phyloP scores from a whole-genome alignment of 2,888 invertebrate species.

The Willowsia nigromaculata region DNA sequence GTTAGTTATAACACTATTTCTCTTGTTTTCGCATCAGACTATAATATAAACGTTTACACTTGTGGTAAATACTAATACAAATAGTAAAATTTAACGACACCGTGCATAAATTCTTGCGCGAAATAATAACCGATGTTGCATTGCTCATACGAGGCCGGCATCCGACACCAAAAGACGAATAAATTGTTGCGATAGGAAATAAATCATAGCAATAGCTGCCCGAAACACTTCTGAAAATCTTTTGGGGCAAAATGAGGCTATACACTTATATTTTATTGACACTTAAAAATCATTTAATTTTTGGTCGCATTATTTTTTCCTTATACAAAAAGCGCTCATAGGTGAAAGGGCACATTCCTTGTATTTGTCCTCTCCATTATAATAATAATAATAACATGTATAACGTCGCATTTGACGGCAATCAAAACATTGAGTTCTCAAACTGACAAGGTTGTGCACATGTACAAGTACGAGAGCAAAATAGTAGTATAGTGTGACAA shows the following conservation, averaged over 20 bases:
- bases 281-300: conserved; percentile 12
- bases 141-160: background rate
- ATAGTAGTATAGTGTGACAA: background rate
- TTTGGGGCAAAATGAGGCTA: conserved; percentile 33
- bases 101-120: conserved; percentile 17
- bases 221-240: conserved; percentile 5
- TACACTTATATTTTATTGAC: background rate
- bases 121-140: conserved; percentile 24
- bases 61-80: conserved; percentile 49
- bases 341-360: conserved; percentile 53
- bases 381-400: background rate
- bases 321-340: background rate
- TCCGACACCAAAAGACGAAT: conserved; percentile 14
- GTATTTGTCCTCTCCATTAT: background rate
- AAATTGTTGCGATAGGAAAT: background rate
- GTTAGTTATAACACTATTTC: background rate
- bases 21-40: conserved; percentile 3
- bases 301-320: background rate
- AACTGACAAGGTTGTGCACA: conserved; percentile 15
- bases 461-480: background rate
- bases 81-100: conserved; percentile 49
- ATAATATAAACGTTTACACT: background rate
- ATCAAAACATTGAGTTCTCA: conserved; percentile 15
- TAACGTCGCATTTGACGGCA: background rate
- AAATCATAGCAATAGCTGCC: background rate